Base-by-base conservation (phyloP, 2,888 invertebrate genomes). In the Celastrina argiolus region DNA sequence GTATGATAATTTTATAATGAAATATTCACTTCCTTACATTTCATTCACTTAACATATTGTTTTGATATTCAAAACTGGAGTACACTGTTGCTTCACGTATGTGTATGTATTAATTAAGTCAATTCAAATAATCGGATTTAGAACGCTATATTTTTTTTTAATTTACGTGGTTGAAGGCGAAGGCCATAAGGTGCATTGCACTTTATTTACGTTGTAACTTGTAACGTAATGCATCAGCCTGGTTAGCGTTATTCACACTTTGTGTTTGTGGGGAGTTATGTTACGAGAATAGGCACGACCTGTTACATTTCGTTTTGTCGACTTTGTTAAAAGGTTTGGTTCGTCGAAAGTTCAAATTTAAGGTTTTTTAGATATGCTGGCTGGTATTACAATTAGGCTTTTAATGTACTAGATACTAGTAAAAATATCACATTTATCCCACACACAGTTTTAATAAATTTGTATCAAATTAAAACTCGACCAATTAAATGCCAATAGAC, bases 191-290 rank as follows among this genome's bases (percentile, higher is more conserved):
- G 22, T 51, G 14, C 51, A 51, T 22, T 51, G 51, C 51, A 51
- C 22, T 51, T 51, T 51, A 51, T 51, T 51, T 51, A 51, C 51
- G 51, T 51, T 51, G 51, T 22, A 18, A 45, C 45, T 14, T 42
- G 16, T 18, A 45, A 45, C 45, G 51, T 51, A 51, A 51, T 51
- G 51, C 14, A 51, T 51, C 51, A 51, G 51, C 22, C 51, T 51
- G 14, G 12, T 51, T 51, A 26, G 51, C 14, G 12, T 51, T 26
- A 51, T 51, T 51, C 22, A 51, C 51, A 51, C 51, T 26, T 51
- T 36, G 51, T 51, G 51, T 51, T 51, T 51, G 22, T 26, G 51
- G 14, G 26, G 22, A 51, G 51, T 51, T 51, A 5, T 22, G 22
- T 26, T 51, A 26, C 51, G 51, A 51, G 51, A 51, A 51, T 26